Conservation (phyloP, 2,113 vertebrate genomes). For the Psophia crepitans region DNA sequence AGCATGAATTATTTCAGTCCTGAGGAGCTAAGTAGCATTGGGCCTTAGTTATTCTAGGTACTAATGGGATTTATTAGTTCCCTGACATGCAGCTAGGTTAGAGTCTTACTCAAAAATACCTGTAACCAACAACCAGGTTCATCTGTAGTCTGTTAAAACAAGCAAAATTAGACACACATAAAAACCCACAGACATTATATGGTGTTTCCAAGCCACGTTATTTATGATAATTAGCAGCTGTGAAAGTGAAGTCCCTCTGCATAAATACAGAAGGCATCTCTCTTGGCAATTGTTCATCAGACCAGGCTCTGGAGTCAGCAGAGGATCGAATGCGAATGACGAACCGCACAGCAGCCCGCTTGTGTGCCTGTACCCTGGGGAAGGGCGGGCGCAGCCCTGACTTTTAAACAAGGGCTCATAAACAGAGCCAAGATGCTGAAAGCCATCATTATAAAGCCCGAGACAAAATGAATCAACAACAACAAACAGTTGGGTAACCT, state of each 20-base stretch:
- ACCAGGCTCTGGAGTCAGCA: not conserved
- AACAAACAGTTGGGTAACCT: slow-evolving; percentile 41
- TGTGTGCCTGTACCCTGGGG: not conserved
- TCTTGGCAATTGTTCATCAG: not conserved
- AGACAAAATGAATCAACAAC: slow-evolving; percentile 24
- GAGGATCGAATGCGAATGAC: not conserved
- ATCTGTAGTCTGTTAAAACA: not conserved
- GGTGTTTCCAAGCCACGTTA: not conserved
- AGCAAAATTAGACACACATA: not conserved
- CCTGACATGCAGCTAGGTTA: not conserved
- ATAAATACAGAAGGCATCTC: not conserved
- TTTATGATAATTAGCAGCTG: slow-evolving; percentile 5
- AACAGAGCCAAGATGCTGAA: slow-evolving; percentile 46
- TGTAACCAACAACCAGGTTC: not conserved
- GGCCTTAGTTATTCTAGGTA: not conserved
- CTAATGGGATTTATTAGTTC: not conserved
- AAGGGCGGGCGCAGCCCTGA: not conserved
- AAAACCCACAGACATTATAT: not conserved
- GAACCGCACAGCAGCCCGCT: not conserved
- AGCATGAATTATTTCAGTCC: not conserved
- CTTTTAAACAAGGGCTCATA: slow-evolving; percentile 1
- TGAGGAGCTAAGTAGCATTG: not conserved
- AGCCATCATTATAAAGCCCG: slow-evolving; percentile 41
- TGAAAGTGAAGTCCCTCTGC: not conserved
- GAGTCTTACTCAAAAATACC: not conserved